A percentile compares a stretch with the other conserved stretches of the same genome.
These are phyloP conservation scores for Synanceia verrucosa DNA, from an alignment of 2,797 vertebrate genomes.

Conservation along the genomic window DNA sequence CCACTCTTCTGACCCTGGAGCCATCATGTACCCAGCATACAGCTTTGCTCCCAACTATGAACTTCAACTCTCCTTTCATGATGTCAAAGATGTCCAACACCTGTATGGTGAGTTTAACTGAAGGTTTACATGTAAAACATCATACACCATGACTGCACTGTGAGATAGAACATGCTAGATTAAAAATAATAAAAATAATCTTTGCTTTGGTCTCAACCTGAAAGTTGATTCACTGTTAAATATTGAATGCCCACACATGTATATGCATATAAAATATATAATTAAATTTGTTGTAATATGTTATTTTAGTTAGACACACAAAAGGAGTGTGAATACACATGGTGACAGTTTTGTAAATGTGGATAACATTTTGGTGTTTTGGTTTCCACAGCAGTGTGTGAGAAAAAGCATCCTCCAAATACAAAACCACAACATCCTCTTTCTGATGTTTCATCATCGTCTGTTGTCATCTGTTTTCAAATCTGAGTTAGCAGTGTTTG, in stretches of 20 bases:
- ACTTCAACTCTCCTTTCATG: slow-evolving; percentile 85
- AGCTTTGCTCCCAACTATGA: slow-evolving; percentile 82
- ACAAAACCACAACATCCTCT: slow-evolving; percentile 12
- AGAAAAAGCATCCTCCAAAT: not conserved
- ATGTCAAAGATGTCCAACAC: slow-evolving; percentile 86
- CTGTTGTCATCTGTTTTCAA: not conserved
- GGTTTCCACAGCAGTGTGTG: not conserved
- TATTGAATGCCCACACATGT: not conserved
- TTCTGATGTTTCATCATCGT: not conserved
- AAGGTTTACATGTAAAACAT: not conserved
- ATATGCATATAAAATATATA: not conserved
- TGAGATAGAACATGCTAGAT: not conserved
- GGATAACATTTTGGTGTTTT: not conserved
- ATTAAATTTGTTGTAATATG: too few species aligned
- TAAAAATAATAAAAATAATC: not conserved
- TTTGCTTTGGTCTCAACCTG: not conserved
- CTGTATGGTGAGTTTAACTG: slow-evolving; percentile 83
- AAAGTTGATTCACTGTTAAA: not conserved
- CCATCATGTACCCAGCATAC: slow-evolving; percentile 91
- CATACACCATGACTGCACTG: not conserved
- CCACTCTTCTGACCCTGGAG: slow-evolving; percentile 88
- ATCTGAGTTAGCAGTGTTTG: not conserved
- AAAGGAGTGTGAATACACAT: not conserved
- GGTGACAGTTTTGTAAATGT: not conserved
- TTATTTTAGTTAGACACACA: not conserved